A percentile compares a stretch with the other conserved stretches of the same genome.
phyloP scores from a whole-genome alignment of 2,888 invertebrate genomes.

The Drosophila atripex region DNA sequence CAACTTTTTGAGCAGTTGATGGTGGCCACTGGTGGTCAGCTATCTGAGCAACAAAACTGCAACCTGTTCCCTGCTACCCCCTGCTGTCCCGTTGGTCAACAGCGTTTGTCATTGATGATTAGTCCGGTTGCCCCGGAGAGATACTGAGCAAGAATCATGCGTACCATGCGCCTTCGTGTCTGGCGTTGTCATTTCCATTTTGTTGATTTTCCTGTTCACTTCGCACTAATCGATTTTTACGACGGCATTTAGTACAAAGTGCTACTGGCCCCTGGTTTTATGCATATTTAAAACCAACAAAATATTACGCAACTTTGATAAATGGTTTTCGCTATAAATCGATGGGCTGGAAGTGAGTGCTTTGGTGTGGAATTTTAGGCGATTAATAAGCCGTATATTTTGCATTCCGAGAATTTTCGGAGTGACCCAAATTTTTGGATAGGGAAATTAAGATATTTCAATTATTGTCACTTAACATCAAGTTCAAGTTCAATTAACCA shows the following conservation, averaged over 20 bases:
- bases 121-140: constrained; percentile 40
- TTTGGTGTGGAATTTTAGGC: not conserved
- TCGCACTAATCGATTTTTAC: constrained; percentile 66
- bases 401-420: constrained; percentile 24
- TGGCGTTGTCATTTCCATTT: constrained; percentile 38
- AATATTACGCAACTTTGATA: constrained; percentile 25
- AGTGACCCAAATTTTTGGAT: constrained; percentile 40
- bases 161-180: constrained; percentile 14
- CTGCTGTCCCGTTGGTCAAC: not conserved
- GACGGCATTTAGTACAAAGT: constrained; percentile 16
- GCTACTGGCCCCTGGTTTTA: constrained; percentile 23
- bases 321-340: constrained; percentile 5
- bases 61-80: constrained; percentile 37
- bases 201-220: constrained; percentile 41
- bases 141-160: constrained; percentile 44
- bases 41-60: constrained; percentile 18
- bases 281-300: constrained; percentile 13
- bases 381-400: constrained; percentile 21
- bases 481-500: constrained; percentile 67
- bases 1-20: constrained; percentile 64
- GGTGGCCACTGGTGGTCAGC: constrained; percentile 13
- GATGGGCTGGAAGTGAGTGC: not conserved
- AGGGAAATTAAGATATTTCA: constrained; percentile 63
- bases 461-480: constrained; percentile 65
- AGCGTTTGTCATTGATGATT: constrained; percentile 53